Conservation (phyloP, 2,797 vertebrate genomes). For the Protonibea diacanthus region DNA sequence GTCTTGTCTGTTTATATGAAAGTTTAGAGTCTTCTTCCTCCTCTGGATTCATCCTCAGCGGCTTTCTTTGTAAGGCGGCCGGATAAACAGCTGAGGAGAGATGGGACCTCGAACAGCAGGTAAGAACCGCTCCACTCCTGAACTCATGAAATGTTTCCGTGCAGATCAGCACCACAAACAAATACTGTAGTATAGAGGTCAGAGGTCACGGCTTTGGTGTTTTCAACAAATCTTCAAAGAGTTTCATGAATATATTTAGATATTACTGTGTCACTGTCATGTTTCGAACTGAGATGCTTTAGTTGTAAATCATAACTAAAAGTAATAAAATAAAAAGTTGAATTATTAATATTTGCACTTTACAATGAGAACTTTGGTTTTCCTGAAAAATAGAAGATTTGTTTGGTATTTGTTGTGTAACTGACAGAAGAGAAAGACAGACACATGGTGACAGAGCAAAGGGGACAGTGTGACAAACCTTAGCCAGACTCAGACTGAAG, state of each 20-base stretch:
- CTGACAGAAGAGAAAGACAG: too few relatives aligned
- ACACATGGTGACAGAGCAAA: too few relatives aligned
- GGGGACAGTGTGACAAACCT: too few relatives aligned
- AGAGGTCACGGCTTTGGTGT: not conserved
- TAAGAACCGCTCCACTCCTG: constrained; percentile 39
- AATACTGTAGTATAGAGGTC: not conserved
- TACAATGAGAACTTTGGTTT: too few relatives aligned
- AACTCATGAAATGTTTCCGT: not conserved
- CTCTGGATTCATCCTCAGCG: not conserved
- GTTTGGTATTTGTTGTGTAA: too few relatives aligned
- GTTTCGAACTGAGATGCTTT: not conserved
- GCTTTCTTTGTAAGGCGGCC: not conserved
- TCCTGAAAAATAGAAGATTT: too few relatives aligned
- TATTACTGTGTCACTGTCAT: not conserved
- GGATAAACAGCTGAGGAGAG: constrained; percentile 9
- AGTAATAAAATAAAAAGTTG: too few relatives aligned
- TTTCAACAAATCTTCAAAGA: not conserved
- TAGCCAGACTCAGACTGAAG: too few relatives aligned
- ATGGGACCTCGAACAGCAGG: constrained; percentile 79
- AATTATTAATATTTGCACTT: too few relatives aligned
- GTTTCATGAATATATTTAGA: not conserved
- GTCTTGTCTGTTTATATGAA: not conserved
- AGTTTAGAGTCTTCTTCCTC: not conserved
- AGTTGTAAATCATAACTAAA: not conserved
- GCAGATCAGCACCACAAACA: not conserved